Percentiles rank a stretch among this genome's conserved stretches.
Evolutionary conservation across 2,797 vertebrate genomes (phyloP).

Genomic region (Pangasius larnaudii): DNA sequence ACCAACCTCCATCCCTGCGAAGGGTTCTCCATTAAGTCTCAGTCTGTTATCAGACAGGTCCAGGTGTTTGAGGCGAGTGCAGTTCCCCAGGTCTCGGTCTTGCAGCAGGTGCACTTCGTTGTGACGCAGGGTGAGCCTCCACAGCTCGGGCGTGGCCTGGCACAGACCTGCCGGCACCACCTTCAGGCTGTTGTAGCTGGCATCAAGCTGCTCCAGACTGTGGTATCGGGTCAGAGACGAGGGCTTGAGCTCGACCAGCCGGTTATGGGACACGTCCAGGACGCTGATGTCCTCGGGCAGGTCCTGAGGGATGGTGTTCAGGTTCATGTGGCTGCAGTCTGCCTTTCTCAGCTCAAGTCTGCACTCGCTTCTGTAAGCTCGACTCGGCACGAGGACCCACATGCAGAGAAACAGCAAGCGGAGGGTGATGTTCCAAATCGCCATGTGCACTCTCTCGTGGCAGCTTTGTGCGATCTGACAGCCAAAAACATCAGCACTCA

Average conservation of each 20-base stretch:
- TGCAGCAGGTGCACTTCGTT: constrained; percentile 81
- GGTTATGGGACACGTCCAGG: constrained; percentile 91
- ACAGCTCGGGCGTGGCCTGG: constrained; percentile 74
- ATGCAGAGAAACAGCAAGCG: background rate
- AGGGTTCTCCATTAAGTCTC: constrained; percentile 70
- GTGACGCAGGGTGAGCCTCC: constrained; percentile 79
- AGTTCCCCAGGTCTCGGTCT: constrained; percentile 75
- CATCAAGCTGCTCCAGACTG: constrained; percentile 75
- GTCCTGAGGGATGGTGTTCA: constrained; percentile 80
- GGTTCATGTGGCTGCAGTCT: constrained; percentile 88
- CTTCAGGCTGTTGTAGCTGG: constrained; percentile 83
- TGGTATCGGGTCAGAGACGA: constrained; percentile 78
- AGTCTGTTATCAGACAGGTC: constrained; percentile 83
- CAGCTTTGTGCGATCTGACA: background rate
- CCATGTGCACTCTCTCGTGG: background rate
- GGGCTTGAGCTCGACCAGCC: constrained; percentile 69
- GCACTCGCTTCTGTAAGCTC: constrained; percentile 69
- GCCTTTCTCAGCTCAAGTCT: constrained; percentile 69
- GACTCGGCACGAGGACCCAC: constrained; percentile 23
- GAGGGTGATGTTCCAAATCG: background rate
- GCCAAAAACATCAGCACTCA: background rate
- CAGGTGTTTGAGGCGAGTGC: constrained; percentile 75
- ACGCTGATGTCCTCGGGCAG: constrained; percentile 83
- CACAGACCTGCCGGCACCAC: constrained; percentile 79
- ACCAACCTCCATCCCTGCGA: constrained; percentile 38